Evolutionary conservation across 37 sponge, comb jelly and placozoan genomes (phyloP), one percentile per base, ranked within the genome.

Genomic region (Bolinopsis microptera): DNA sequence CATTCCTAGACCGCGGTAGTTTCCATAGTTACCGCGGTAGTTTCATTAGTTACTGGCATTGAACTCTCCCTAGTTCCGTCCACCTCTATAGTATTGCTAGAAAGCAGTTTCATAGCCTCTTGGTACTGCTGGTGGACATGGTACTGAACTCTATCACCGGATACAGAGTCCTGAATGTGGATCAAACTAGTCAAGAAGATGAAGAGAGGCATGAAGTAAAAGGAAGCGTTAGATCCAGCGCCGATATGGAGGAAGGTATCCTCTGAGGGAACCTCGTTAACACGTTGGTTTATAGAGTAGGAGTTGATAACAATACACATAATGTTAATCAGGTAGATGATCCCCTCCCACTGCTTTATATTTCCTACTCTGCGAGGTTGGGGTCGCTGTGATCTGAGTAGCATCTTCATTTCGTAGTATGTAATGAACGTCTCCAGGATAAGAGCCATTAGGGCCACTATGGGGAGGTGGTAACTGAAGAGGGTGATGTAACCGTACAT

Each of bases 241-340:
- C 5, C 9, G 5, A 18, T 13, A 13, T 48, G 9, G 13, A 5
- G 5, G 9, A 5, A 18, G 9, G 61, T 48, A 48, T 13, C 13
- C 5, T 13, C 9, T 5, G 13, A 5, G 61, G 5, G 9, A 13
- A 5, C 61, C 61, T 48, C 9, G 61, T 48, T 18, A n/a, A 70
- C 27, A 34, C 80, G 37, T 48, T 33, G 25, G 23, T 35, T n/a
- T 28, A 86, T 41, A 48, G 61, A n/a, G 23, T 28, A 40, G 30
- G 90, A 86, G 90, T 86, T 86, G 25, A 41, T 40, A 3, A 86
- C 24, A 18, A 16, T 24, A 39, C 90, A 35, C 61, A 86, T 86
- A 2, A 41, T 86, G 35, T 86, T 86, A 3, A 86, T 86, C n/a
- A 86, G 90, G 61, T 86, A 86, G 61, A 86, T 26, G 61, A 86